Base-by-base conservation (phyloP, 2,797 vertebrate species). In the Pygocentrus nattereri region DNA sequence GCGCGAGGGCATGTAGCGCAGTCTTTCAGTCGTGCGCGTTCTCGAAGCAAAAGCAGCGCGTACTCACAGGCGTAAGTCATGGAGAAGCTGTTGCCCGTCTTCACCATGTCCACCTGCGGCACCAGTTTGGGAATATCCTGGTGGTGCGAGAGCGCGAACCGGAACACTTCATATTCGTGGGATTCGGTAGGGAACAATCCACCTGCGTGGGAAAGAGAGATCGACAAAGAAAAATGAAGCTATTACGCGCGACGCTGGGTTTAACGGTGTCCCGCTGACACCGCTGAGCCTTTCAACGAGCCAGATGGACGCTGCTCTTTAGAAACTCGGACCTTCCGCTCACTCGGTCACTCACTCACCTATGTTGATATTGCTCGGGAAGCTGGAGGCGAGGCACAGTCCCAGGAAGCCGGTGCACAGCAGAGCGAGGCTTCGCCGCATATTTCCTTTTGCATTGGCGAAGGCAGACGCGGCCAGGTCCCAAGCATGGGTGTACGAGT, bases 31-130 rank as follows among this genome's bases (percentile, higher is more conserved):
- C 44, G 7, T 47, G 44, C 44, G 44, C 38, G 44, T 62, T 74
- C n/a, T n/a, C n/a, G n/a, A 44, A 12, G 11, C 41, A 12, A 44
- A 38, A 44, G 41, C 38, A 25, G 30, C 16, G 50, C 64, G 50
- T 84, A 99, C 98, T 99, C 92, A 99, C 98, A 99, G 82, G 98
- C 97, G 85, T 99, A 99, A 88, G 98, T 99, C 98, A 99, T 99
- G 91, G 98, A 98, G 92, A 99, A 99, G 93, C 98, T 99, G 89
- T 98, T 98, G 0, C 97, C 98, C 92, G 97, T 96, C 92, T 98
- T 97, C 94, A 99, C 97, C 96, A 99, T 98, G 91, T 99, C 98
- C 91, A 99, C 98, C 94, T 99, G 98, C 90, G 98, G 97, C 89
- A 98, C 96, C 93, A 99, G 95, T 93, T 99, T 99, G 71, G 98